Evolutionary conservation across 2,113 vertebrate species (phyloP), one percentile per base, ranked within the genome.

Genomic region (Monopterus albus): DNA sequence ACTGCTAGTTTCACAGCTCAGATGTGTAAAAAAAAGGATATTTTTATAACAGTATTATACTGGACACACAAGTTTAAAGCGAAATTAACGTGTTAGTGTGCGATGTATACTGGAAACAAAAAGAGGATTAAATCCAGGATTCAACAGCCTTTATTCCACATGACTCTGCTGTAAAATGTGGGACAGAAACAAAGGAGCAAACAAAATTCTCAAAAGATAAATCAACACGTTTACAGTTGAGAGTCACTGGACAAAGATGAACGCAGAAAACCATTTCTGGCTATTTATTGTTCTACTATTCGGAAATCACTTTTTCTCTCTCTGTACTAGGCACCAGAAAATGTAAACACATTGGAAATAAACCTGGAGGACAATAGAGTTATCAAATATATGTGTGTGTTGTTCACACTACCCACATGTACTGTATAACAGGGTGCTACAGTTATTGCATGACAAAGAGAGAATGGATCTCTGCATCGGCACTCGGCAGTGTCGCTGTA

Each of bases 321-420:
- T 95, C 93, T 95, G 93, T 94, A 96, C 93, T 94, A 98, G 95
- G 96, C 96, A 98, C 96, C 95, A 96, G 95, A 96, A 95, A 95
- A 96, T 97, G 96, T 97, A 96, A 97, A 96, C 95, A 95, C 93
- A 90, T 92, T 87, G 91, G 90, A 93, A 94, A 96, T 95, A 95
- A 96, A 96, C 95, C 95, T 96, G 95, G 95, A 97, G 84, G 89
- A 92, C 86, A 8, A 49, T 38, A 40, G 38, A 40, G 45, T 71
- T 55, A 75, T 79, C 64, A 21, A 66, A 39, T 49, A 59, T 65
- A 58, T 65, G 12, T 14, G 10, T 52, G 26, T 47, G 47, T 58
- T 15, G n/a, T 47, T 53, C 53, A 72, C 55, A 61, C n/a, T 21
- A 43, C 58, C 45, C 66, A 58, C 35, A 5, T 47, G 58, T 60